Base-by-base conservation (phyloP, 1,140 invertebrate genomes). In the Brachionus plicatilis region DNA sequence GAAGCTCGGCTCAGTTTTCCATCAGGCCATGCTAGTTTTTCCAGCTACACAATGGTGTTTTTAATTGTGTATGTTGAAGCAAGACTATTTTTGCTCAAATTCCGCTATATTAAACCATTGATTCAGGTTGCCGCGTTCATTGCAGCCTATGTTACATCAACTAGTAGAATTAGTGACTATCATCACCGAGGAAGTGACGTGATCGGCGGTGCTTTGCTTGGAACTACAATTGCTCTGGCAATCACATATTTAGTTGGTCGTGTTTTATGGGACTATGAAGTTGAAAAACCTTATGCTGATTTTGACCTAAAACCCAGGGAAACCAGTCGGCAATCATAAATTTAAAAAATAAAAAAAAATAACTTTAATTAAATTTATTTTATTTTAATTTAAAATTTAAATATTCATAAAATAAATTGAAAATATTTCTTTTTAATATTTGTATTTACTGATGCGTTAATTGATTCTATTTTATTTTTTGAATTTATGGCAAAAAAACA, bases 111-210 rank as follows among this genome's bases (percentile, higher is more conserved):
- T 12, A 82, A 82, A 14, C 65, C 79, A 43, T 45, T 82, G 20
- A n/a, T 82, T n/a, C 79, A 82, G 37, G 60, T 82, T 29, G 27
- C 53, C 1, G 79, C 79, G 11, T 82, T 82, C 60, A 82, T 82
- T 33, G 65, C 65, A 37, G 79, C 79, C 3, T 82, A 65, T 65
- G 53, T 68, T 9, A 82, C 79, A 3, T 24, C 53, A 5, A 27
- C 95, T 90, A 93, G 94, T 11, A 91, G 95, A 41, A 92, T 96
- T 14, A 94, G 94, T 1, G 93, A 97, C 90, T 95, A 96, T 89
- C 96, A 96, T 89, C 95, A 97, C 89, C 95, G 96, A 87, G 96
- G 94, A 94, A 94, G 93, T 86, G 93, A 94, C 88, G 93, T 94
- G 5, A 87, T 93, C 7, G 90, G 91, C 83, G 93, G 93, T n/a